Base-by-base conservation (phyloP, 1,140 invertebrate species). In the Drosophila navojoa region DNA sequence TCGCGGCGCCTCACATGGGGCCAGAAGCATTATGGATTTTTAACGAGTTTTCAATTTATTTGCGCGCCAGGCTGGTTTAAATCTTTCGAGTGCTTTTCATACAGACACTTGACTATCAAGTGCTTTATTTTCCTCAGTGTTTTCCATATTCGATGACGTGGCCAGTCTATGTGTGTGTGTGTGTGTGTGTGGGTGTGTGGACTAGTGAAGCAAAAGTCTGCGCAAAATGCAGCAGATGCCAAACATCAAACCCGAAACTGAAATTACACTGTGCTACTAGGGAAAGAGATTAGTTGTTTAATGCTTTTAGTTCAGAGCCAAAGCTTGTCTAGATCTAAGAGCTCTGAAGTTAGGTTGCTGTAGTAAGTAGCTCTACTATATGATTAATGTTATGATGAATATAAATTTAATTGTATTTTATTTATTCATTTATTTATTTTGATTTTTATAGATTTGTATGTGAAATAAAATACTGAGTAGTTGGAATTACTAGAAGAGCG, bases 11-110 rank as follows among this genome's bases (percentile, higher is more conserved):
- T 58, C 79, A 81, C 77, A 62, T 70, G 64, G 55, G 25, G 55
- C 74, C 68, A 15, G n/a, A 86, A 87, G 82, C 85, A 90, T 90
- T 90, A 90, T 90, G 87, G 87, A 90, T 90, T 90, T 90, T 90
- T 90, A 90, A 90, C 87, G 87, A 90, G 87, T 90, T 90, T 90
- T 90, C 87, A 90, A 90, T 90, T 90, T 90, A 90, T 84, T 81
- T 89, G 80, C 84, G 80, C 79, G 84, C 79, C 84, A 90, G 77
- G 55, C 85, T 47, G 59, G 66, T 64, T 59, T 73, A 79, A 89
- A 89, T 70, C 42, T 89, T 89, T 87, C 84, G 64, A 89, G 84
- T 89, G 84, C 85, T 89, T 89, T 89, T 89, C 85, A 90, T 89
- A 89, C 67, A 90, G 84, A 89, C 79, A 89, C 84, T 89, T 87